These are phyloP conservation scores for Amiota communis DNA, from an alignment of 2,888 invertebrate species.

Conservation along the genomic window DNA sequence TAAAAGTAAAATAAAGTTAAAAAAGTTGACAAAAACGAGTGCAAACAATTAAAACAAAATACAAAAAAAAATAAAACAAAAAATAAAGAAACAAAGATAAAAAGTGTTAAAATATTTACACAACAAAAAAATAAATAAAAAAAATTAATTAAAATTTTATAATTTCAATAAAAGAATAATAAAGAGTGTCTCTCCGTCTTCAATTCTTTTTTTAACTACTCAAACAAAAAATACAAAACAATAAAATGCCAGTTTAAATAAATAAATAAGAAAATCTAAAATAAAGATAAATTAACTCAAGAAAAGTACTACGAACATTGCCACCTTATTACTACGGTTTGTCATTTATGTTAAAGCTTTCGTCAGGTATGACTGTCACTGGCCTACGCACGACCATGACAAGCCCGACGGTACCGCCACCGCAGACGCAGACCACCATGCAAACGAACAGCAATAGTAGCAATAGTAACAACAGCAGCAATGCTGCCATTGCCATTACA, in stretches of 20 bases:
- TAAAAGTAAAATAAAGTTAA: too few relatives aligned
- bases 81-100: constrained; percentile 31
- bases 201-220: too few relatives aligned
- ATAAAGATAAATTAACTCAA: constrained; percentile 6
- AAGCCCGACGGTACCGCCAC: constrained; percentile 76
- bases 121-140: constrained; percentile 7
- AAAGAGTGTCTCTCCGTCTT: not conserved
- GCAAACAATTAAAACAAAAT: constrained; percentile 34
- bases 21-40: too few relatives aligned
- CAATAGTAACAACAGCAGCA: constrained; percentile 43
- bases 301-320: constrained; percentile 5
- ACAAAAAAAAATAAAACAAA: constrained; percentile 32
- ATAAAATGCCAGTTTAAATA: not conserved
- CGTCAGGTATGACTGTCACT: constrained; percentile 76
- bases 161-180: not conserved
- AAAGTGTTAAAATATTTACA: constrained; percentile 11
- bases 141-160: not conserved
- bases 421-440: constrained; percentile 65
- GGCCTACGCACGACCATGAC: constrained; percentile 78
- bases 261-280: not conserved
- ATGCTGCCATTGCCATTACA: constrained; percentile 41
- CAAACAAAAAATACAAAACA: not conserved
- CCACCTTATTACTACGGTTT: constrained; percentile 27
- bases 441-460: constrained; percentile 44
- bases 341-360: constrained; percentile 72